Conservation (phyloP, 2,797 vertebrate genomes). For the Chelonia mydas region DNA sequence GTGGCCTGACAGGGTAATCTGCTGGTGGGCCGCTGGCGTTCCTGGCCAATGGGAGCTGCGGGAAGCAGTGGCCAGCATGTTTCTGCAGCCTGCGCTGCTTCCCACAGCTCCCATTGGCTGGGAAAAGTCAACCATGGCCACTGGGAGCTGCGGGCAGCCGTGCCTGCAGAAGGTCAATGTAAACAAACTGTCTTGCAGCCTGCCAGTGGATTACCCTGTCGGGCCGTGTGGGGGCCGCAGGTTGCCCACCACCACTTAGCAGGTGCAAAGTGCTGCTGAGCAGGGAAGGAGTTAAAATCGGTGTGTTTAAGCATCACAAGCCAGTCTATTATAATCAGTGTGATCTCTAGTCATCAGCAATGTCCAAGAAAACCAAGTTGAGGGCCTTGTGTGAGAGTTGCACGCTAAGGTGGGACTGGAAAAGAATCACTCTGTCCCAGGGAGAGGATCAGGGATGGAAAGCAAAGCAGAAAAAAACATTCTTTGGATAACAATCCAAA, state of each 20-base stretch:
- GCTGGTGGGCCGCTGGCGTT: too few species aligned
- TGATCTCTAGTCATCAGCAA: neutral
- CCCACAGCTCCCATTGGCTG: too few species aligned
- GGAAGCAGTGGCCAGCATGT: too few species aligned
- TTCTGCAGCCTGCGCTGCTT: accelerated
- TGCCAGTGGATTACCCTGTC: too few species aligned
- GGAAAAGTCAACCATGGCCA: too few species aligned
- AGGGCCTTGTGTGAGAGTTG: neutral
- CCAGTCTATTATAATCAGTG: neutral
- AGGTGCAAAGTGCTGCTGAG: neutral
- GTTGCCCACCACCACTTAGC: neutral
- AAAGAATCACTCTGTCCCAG: neutral
- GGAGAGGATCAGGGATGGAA: accelerated
- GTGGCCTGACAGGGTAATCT: too few species aligned
- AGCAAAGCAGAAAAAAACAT: neutral
- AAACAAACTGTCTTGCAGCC: too few species aligned
- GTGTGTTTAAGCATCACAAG: neutral
- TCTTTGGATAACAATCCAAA: neutral
- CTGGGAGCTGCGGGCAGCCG: too few species aligned
- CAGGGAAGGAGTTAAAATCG: neutral
- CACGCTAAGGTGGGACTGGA: neutral
- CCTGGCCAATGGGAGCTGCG: too few species aligned
- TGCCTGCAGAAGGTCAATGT: too few species aligned
- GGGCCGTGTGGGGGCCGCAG: too few species aligned
- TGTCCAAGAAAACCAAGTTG: neutral